Evolutionary conservation across 2,113 vertebrate genomes (phyloP).

Genomic region (Campylorhamphus procurvoides): DNA sequence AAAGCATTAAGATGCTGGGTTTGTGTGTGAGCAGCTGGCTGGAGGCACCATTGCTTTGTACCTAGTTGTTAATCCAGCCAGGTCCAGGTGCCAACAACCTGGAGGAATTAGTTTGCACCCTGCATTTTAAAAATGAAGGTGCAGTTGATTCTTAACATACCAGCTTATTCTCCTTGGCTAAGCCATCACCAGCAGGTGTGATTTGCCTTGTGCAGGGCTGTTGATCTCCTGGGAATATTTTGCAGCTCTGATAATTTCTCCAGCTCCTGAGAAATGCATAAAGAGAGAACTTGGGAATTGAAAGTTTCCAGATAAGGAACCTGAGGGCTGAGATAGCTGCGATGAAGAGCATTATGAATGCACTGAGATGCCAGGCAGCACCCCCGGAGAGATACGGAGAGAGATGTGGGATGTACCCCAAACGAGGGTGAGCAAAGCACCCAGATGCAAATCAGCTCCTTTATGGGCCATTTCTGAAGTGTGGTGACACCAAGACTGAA

Average conservation of each 20-base stretch:
- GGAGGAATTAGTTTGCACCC: not conserved
- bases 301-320: not conserved
- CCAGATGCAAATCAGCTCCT: not conserved
- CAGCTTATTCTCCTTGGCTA: not conserved
- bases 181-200: rapidly evolving
- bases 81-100: not conserved
- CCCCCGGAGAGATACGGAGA: not conserved
- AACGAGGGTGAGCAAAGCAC: not conserved
- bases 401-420: not conserved
- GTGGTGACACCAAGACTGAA: not conserved
- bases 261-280: not conserved
- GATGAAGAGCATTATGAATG: not conserved
- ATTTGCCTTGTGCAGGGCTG: not conserved
- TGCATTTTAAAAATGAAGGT: not conserved
- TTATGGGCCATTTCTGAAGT: not conserved
- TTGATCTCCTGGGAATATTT: not conserved
- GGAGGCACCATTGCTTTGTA: not conserved
- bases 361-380: not conserved
- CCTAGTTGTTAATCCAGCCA: not conserved
- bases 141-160: not conserved
- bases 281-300: not conserved
- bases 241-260: not conserved
- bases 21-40: not conserved
- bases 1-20: rapidly evolving
- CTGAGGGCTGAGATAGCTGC: not conserved